Base-by-base conservation (phyloP, 2,888 invertebrate genomes). In the Melinopterus prodromus region DNA sequence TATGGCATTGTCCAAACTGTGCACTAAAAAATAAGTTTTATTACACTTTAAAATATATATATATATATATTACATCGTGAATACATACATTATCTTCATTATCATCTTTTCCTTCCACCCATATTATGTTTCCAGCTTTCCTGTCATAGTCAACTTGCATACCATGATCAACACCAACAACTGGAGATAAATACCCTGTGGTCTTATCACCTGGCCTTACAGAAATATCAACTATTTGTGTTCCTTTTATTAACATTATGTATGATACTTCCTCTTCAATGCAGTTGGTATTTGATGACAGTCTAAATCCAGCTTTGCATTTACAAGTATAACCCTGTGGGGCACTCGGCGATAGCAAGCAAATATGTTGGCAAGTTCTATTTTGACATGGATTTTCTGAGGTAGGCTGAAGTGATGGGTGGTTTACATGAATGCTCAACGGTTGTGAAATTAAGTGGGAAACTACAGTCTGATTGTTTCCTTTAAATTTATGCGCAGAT, bases 401-500 rank as follows among this genome's bases (percentile, higher is more conserved):
- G 81, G 92, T 90, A 0, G 98, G 98, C 89, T 99, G 99, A 76
- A 99, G 90, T 0, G 97, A 96, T 0, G 98, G 97, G 89, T 99
- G 99, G 85, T 98, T 97, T 0, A 98, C 98, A 86, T 97, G 97
- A 82, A 99, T 97, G 7, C 98, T 98, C 5, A 99, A 91, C 0
- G 99, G 99, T 89, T 98, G 98, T 2, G 97, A 97, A 83, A 99
- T 98, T 79, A 98, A 90, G 88, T 98, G 98, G 0, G 97, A 97
- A 0, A 98, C 96, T 0, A 99, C 97, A 0, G 97, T 97, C 88
- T 98, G 97, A 88, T 98, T 98, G 36, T 93, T 92, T 15, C 99
- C 90, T 84, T 93, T 93, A 89, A 96, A 98, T 90, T 99, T 99
- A 88, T 98, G 96, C 0, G 97, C 97, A 0, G 96, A 97, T 6